Percentiles rank a stretch among this genome's conserved stretches.
Conservation (phyloP, 2,113 vertebrate genomes). For the Ctenomys sociabilis region DNA sequence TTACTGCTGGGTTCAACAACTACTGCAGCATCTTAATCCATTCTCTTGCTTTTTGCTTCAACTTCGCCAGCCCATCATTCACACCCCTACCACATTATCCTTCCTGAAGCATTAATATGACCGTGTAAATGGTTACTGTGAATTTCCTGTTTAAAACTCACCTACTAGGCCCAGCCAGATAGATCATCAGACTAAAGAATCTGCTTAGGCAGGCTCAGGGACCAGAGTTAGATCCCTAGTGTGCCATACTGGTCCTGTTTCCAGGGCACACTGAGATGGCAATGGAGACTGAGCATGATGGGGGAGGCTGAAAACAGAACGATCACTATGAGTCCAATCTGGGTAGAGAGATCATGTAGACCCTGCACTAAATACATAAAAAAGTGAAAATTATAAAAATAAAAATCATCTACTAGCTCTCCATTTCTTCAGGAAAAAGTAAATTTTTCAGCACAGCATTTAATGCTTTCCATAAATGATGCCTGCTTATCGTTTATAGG, state of each 20-base stretch:
- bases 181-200: too few species aligned
- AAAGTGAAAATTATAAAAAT: not conserved
- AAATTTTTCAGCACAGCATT: constrained; percentile 4
- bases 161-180: not conserved
- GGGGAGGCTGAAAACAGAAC: too few species aligned
- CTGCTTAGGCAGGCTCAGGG: too few species aligned
- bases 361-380: too few species aligned
- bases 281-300: too few species aligned
- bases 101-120: constrained; percentile 5
- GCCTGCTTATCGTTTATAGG: not conserved
- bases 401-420: not conserved
- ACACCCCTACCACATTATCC: not conserved
- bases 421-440: not conserved
- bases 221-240: too few species aligned
- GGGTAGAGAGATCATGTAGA: too few species aligned
- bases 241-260: too few species aligned
- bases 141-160: constrained; percentile 23
- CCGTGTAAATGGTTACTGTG: not conserved
- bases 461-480: not conserved
- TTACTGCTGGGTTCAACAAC: not conserved
- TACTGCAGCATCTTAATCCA: constrained; percentile 13
- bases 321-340: too few species aligned
- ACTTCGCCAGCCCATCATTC: not conserved
- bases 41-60: constrained; percentile 26
- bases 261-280: too few species aligned